phyloP scores from a whole-genome alignment of 2,888 invertebrate genomes.

The Exephanes ischioxanthus region DNA sequence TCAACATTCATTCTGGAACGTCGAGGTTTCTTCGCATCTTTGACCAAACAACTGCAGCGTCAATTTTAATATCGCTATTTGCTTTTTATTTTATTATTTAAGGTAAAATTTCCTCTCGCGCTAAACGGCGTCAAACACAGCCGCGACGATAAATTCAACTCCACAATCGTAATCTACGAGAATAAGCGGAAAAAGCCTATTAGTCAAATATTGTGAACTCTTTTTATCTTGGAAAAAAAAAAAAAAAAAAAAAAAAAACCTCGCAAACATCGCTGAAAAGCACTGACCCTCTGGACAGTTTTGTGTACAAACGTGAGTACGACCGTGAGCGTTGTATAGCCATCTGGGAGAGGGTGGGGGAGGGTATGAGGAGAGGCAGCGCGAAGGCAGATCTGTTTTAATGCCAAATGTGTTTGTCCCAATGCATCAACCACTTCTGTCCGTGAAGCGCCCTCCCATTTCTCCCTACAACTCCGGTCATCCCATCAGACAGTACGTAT shows the following conservation, averaged over 20 bases:
- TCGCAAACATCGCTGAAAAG: slow-evolving; percentile 5
- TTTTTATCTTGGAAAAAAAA: slow-evolving; percentile 13
- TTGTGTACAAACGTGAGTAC: slow-evolving; percentile 24
- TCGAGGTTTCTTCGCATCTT: not conserved
- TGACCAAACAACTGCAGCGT: not conserved
- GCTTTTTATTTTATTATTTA: not conserved
- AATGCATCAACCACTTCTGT: slow-evolving; percentile 77
- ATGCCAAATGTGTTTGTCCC: slow-evolving; percentile 79
- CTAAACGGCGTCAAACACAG: not conserved
- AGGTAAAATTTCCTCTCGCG: not conserved
- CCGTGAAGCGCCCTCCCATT: slow-evolving; percentile 59
- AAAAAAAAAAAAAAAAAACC: not conserved
- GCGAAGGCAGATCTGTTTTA: slow-evolving; percentile 72
- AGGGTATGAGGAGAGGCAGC: too few species aligned
- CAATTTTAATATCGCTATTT: not conserved
- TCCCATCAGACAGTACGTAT: slow-evolving; percentile 15
- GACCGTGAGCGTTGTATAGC: slow-evolving; percentile 12
- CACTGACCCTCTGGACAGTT: slow-evolving; percentile 13
- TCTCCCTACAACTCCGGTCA: slow-evolving; percentile 27
- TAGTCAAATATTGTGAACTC: slow-evolving; percentile 8
- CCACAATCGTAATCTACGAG: slow-evolving; percentile 10
- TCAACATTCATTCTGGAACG: too few species aligned
- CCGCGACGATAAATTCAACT: slow-evolving; percentile 14
- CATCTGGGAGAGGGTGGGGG: not conserved
- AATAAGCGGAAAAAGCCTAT: slow-evolving; percentile 22